A percentile compares a stretch with the other conserved stretches of the same genome.
These are phyloP conservation scores for Valencia hispanica DNA, from an alignment of 2,797 vertebrate genomes.

Conservation along the genomic window DNA sequence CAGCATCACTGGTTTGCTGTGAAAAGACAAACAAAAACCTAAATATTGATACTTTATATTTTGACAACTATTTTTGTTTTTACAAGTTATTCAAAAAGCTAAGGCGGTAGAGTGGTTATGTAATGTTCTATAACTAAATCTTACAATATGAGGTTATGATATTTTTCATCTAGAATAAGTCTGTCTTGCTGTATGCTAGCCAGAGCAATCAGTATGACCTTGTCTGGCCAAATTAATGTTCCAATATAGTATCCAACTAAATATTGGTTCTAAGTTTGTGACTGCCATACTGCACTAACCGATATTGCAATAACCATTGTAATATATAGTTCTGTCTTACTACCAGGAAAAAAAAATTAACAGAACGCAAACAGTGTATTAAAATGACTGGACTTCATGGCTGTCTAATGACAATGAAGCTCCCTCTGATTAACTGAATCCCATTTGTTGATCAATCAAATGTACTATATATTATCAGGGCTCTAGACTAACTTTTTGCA, in stretches of 20 bases:
- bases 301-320: too few species aligned
- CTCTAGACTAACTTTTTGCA: too few species aligned
- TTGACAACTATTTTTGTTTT: neutral
- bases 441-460: neutral
- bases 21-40: slow-evolving; percentile 64
- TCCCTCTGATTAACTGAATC: neutral
- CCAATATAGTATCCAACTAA: neutral
- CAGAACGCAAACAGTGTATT: too few species aligned
- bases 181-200: neutral
- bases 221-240: neutral
- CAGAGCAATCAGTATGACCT: neutral
- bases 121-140: too few species aligned
- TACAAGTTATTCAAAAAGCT: neutral
- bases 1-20: slow-evolving; percentile 87
- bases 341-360: neutral
- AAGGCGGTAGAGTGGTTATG: neutral
- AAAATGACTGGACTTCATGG: neutral
- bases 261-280: neutral
- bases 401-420: neutral
- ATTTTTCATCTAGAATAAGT: neutral
- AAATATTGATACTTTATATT: neutral
- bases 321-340: neutral
- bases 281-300: too few species aligned
- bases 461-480: neutral
- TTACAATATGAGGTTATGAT: too few species aligned